Evolutionary conservation across 2,888 invertebrate species (phyloP), one percentile per base, ranked within the genome.

Genomic region (Xanthostigma xanthostigma): DNA sequence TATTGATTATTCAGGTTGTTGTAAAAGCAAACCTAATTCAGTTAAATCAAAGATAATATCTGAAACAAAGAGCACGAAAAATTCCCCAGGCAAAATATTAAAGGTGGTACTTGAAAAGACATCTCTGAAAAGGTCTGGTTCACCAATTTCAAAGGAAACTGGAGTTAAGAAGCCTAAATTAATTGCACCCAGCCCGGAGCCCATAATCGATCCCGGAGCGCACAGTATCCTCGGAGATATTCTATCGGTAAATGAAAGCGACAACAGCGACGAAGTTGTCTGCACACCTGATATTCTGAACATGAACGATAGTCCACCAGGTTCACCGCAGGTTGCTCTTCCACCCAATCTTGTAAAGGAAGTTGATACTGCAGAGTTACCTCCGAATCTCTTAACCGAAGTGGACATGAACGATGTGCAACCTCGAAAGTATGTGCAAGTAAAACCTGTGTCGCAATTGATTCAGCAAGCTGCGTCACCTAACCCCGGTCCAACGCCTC

Each of bases 201-300:
- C n/a, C n/a, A n/a, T n/a, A 8, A 35, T 9, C 2, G 33, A 14
- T 8, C 52, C 65, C 33, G 55, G 63, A 9, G 60, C 66, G 12
- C 57, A 59, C 36, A 57, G 57, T 14, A 59, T 63, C 54, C 48
- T 54, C 11, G 36, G 17, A 36, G 39, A 11, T 33, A 27, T 27
- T 27, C 27, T 27, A 6, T 27, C 27, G 6, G 46, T 36, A 35
- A 36, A n/a, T 3, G 44, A 42, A 37, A 38, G n/a, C 12, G 48
- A 14, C 10, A 48, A 64, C 51, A 70, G 76, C 55, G 66, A 71
- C 58, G 71, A 69, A 59, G 74, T 79, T 11, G 76, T 79, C 13
- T 79, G 79, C 53, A 79, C 79, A 1, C 79, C 79, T 1, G 79
- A 79, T 60, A 68, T 73, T 48, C 70, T 70, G 71, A 71, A 51